A percentile compares a stretch with the other conserved stretches of the same genome.
Evolutionary conservation across 2,888 invertebrate species (phyloP).

Genomic region (Disparrhopalites patrizii): DNA sequence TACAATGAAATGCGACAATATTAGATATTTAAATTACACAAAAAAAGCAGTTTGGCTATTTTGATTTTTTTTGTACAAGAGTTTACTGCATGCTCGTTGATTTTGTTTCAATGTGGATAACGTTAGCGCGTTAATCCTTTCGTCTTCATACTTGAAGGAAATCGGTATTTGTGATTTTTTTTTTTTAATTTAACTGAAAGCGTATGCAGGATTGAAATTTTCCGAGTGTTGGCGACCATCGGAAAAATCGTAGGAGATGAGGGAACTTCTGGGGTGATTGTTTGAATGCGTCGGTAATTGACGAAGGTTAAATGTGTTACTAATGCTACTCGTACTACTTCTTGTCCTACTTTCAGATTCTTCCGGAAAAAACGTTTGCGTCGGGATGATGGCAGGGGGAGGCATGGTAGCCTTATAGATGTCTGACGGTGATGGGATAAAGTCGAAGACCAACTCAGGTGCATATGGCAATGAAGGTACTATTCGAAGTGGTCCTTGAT

Average conservation of each 20-base stretch:
- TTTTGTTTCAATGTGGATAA: too few relatives aligned
- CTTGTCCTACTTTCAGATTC: not conserved
- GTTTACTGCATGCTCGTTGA: too few relatives aligned
- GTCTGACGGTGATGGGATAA: not conserved
- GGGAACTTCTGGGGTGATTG: not conserved
- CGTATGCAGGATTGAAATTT: not conserved
- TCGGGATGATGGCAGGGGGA: not conserved
- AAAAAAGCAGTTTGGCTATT: too few relatives aligned
- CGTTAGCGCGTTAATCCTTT: too few relatives aligned
- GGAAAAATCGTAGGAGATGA: not conserved
- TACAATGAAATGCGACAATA: too few relatives aligned
- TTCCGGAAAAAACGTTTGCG: not conserved
- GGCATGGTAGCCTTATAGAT: constrained; percentile 2
- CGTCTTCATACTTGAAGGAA: too few relatives aligned
- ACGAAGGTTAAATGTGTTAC: too few relatives aligned
- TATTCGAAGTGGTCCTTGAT: too few relatives aligned
- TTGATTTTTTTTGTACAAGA: too few relatives aligned
- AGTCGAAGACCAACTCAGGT: not conserved
- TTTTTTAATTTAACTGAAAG: not conserved
- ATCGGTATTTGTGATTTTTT: too few relatives aligned
- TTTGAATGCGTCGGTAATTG: too few relatives aligned
- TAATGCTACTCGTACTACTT: not conserved
- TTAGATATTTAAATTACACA: too few relatives aligned
- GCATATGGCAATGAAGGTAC: not conserved
- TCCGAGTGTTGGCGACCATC: not conserved